These are phyloP conservation scores for Aphidius ervi DNA, from an alignment of 1,140 invertebrate genomes.

Conservation along the genomic window DNA sequence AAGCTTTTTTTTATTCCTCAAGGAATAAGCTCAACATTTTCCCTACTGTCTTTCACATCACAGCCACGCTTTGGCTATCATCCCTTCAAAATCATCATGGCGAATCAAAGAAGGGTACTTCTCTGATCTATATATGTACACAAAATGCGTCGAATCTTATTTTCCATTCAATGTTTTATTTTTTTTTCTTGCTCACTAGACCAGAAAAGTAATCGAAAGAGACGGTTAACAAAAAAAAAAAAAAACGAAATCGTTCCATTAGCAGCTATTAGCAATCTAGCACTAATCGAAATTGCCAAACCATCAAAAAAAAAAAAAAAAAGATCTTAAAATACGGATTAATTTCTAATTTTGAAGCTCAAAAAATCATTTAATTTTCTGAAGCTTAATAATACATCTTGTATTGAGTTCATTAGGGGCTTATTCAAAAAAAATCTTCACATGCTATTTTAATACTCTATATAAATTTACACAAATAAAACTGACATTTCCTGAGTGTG, in stretches of 20 bases:
- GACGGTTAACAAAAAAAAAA: neutral
- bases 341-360: conserved; percentile 5
- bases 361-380: too few species aligned
- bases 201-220: conserved; percentile 7
- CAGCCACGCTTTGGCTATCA: conserved; percentile 6
- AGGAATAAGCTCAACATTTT: neutral
- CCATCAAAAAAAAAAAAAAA: too few species aligned
- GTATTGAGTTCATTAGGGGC: too few species aligned
- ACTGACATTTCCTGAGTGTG: too few species aligned
- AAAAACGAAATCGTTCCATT: conserved; percentile 7
- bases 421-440: too few species aligned
- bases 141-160: neutral
- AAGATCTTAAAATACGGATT: neutral
- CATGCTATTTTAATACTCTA: too few species aligned
- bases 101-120: conserved; percentile 10
- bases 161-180: neutral
- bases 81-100: conserved; percentile 14
- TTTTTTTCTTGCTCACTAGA: neutral
- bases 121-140: neutral
- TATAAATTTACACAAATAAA: too few species aligned
- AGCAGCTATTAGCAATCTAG: conserved; percentile 4
- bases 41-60: neutral
- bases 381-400: too few species aligned
- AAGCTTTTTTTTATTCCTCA: neutral
- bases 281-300: neutral